A percentile compares a stretch with the other conserved stretches of the same genome.
phyloP scores from a whole-genome alignment of 2,113 vertebrate genomes.

The Osmerus mordax region DNA sequence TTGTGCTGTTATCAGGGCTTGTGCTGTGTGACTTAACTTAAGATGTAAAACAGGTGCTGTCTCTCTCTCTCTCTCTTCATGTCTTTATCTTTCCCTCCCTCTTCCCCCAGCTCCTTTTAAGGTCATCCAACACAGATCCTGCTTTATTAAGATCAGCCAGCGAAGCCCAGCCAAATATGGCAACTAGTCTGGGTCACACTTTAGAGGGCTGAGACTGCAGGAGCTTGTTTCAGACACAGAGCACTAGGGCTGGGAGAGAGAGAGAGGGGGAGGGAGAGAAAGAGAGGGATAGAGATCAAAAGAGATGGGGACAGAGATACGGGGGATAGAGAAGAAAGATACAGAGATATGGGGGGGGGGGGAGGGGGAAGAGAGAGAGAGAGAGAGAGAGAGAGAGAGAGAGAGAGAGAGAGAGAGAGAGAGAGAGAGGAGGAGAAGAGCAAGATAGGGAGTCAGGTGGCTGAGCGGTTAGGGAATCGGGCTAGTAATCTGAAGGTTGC shows the following conservation, averaged over 20 bases:
- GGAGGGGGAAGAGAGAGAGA: too few species aligned
- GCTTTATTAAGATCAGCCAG: conserved; percentile 71
- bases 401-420: too few species aligned
- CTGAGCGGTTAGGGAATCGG: too few species aligned
- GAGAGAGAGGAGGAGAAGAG: too few species aligned
- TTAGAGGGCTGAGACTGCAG: conserved; percentile 48
- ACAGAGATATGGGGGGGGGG: too few species aligned
- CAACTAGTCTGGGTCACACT: conserved; percentile 52
- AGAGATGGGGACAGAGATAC: background rate
- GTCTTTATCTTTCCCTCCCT: too few species aligned
- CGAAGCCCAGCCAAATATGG: conserved; percentile 75
- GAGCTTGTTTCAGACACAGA: background rate
- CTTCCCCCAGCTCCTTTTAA: conserved; percentile 70
- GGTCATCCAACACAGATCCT: conserved; percentile 65
- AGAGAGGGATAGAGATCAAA: background rate
- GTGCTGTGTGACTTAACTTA: conserved; percentile 22
- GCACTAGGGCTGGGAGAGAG: background rate
- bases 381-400: too few species aligned
- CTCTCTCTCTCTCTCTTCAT: conserved; percentile 15
- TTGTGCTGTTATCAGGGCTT: conserved; percentile 1
- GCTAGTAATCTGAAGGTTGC: too few species aligned
- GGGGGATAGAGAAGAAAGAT: too few species aligned
- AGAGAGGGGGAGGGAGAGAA: background rate
- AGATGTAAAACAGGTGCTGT: conserved; percentile 74
- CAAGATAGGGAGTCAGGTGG: too few species aligned